Conservation (phyloP, 2,797 vertebrate species). For the Coluber constrictor region DNA sequence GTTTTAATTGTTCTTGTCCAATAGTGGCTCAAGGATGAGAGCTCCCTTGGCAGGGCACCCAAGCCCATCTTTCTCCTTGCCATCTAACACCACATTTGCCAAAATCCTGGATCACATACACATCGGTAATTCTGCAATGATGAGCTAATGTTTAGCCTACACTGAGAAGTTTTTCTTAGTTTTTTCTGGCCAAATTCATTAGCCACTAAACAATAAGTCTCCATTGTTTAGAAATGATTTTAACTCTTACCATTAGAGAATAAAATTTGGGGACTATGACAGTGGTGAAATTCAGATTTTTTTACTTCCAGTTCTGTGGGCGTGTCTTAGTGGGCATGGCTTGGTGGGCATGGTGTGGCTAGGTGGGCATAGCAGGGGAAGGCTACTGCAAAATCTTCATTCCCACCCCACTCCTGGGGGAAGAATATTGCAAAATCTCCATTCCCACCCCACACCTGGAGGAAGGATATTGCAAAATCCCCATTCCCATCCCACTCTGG, state of each 20-base stretch:
- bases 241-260: background rate
- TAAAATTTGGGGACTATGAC: background rate
- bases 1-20: slow-evolving; percentile 45
- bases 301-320: no score
- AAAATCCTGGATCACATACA: background rate
- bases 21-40: slow-evolving; percentile 35
- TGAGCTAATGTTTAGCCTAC: background rate
- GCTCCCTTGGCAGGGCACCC: slow-evolving; percentile 43
- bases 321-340: no score
- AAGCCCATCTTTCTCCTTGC: slow-evolving; percentile 36
- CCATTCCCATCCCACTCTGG: no score
- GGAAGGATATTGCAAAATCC: no score
- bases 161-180: background rate
- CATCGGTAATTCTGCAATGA: background rate
- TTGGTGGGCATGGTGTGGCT: no score
- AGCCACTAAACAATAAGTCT: background rate
- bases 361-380: no score
- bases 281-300: no score
- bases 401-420: no score
- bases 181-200: background rate
- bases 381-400: no score
- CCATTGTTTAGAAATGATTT: background rate
- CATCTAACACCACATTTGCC: slow-evolving; percentile 10
- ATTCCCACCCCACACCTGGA: no score
- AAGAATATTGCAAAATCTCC: no score